Percentiles rank a stretch among this genome's conserved stretches.
These are phyloP conservation scores for Pyrgus malvae DNA, from an alignment of 2,888 invertebrate genomes.

Conservation along the genomic window DNA sequence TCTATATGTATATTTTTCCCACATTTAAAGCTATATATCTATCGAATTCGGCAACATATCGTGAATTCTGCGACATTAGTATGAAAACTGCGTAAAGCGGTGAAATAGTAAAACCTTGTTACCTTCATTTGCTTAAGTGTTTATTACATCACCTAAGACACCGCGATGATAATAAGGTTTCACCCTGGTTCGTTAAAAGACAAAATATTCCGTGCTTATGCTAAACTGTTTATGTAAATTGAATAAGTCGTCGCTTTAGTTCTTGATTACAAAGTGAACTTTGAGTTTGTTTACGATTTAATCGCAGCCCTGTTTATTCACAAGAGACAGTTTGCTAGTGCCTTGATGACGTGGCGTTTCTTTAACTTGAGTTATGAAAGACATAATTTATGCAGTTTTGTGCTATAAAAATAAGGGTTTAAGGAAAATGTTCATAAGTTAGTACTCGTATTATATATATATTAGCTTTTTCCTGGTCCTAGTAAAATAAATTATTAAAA, in stretches of 20 bases:
- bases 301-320: conserved; percentile 57
- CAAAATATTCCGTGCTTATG: conserved; percentile 46
- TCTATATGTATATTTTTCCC: too few relatives aligned
- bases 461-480: too few relatives aligned
- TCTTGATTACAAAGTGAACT: conserved; percentile 71
- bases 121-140: not conserved
- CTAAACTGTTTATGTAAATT: conserved; percentile 71
- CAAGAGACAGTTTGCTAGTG: conserved; percentile 44
- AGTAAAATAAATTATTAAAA: too few relatives aligned
- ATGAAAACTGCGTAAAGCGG: too few relatives aligned
- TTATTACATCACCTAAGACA: conserved; percentile 15
- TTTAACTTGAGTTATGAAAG: not conserved
- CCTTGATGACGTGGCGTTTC: not conserved
- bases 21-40: too few relatives aligned
- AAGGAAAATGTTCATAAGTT: too few relatives aligned
- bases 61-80: too few relatives aligned
- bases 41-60: too few relatives aligned
- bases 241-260: conserved; percentile 68
- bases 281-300: conserved; percentile 64
- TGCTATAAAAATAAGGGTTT: too few relatives aligned
- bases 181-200: conserved; percentile 34
- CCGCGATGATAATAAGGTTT: conserved; percentile 20
- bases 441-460: too few relatives aligned
- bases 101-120: too few relatives aligned
- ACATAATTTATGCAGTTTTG: not conserved